Base-by-base conservation (phyloP, 2,888 invertebrate species). In the Lomographa bimaculata region DNA sequence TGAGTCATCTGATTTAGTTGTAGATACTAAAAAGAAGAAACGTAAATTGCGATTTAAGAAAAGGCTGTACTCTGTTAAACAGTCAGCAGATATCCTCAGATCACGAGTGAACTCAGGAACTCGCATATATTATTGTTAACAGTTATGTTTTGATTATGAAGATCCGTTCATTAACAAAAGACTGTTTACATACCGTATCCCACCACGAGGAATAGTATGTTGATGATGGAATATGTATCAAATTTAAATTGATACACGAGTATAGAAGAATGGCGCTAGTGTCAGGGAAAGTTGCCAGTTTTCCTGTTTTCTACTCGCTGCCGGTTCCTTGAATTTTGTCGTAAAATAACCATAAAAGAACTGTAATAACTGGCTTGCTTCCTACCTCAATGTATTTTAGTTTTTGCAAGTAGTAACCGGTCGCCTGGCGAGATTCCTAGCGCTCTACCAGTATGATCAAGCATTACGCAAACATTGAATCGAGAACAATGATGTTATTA, bases 331-430 rank as follows among this genome's bases (percentile, higher is more conserved):
- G 16, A 25, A 36, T 32, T 35, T 23, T 14, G 14, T 35, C 27
- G 25, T 29, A 29, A 40, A 33, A 36, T 23, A 24, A 2, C 9
- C 4, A 12, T 12, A 35, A 32, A 36, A 29, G n/a, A 39, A 38
- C 21, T 18, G 20, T 14, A 18, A 12, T 26, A 18, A 32, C 34
- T 27, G 18, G 42, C 45, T 47, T 32, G 27, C 28, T 48, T 37
- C 42, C 26, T 24, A 33, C 9, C n/a, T 23, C 16, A 23, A 11
- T 42, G 16, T 18, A 20, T 34, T 19, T 16, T 5, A 7, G 33
- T 45, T 46, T 51, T 45, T 36, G 29, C 19, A 6, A 16, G 29
- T 12, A 11, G 25, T 18, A 45, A 49, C 52, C 33, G 41, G 38
- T 49, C 14, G 7, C 10, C n/a, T 12, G 7, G 21, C 19, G 17